phyloP scores from a whole-genome alignment of 1,140 invertebrate genomes.

The Ericerus pela region DNA sequence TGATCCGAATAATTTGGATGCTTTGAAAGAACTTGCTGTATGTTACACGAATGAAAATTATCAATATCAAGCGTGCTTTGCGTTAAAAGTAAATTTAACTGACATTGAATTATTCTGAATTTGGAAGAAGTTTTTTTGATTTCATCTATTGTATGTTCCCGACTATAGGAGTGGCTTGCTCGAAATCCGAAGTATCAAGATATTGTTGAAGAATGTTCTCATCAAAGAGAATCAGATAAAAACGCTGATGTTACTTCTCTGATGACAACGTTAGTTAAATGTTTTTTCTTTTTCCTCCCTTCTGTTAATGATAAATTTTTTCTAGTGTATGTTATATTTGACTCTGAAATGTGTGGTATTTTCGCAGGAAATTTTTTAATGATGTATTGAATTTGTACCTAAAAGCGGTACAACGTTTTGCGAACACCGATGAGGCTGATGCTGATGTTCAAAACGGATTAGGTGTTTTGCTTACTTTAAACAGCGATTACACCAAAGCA shows the following conservation, averaged over 20 bases:
- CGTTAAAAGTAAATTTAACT: too few relatives aligned
- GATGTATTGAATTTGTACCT: constrained; percentile 69
- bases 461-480: constrained; percentile 89
- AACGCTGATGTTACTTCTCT: neutral
- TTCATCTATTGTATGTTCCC: constrained; percentile 13
- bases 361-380: constrained; percentile 41
- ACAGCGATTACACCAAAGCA: constrained; percentile 87
- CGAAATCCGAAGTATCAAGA: constrained; percentile 14
- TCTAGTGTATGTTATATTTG: too few relatives aligned
- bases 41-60: constrained; percentile 92
- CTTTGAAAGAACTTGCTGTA: constrained; percentile 78
- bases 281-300: too few relatives aligned
- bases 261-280: neutral
- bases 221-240: neutral
- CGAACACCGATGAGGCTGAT: constrained; percentile 51
- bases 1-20: constrained; percentile 63
- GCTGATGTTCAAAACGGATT: constrained; percentile 90
- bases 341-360: too few relatives aligned
- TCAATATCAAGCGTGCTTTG: constrained; percentile 53
- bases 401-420: constrained; percentile 65
- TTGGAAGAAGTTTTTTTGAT: neutral
- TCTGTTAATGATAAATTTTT: too few relatives aligned
- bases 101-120: too few relatives aligned
- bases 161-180: constrained; percentile 16
- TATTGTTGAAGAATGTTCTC: neutral